These are phyloP conservation scores for Eilema griseolum DNA, from an alignment of 2,888 invertebrate species.

Conservation along the genomic window DNA sequence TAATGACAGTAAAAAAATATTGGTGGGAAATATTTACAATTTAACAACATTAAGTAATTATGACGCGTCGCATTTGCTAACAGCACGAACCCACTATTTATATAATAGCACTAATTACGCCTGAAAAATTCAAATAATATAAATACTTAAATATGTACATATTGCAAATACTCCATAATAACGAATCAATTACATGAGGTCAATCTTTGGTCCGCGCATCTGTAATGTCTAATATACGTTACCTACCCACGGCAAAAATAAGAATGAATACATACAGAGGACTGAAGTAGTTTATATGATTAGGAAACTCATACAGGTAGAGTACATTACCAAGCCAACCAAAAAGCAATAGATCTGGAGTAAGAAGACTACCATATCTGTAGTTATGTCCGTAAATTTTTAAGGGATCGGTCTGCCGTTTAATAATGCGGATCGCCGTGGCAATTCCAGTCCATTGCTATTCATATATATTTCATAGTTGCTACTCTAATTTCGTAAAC, in stretches of 20 bases:
- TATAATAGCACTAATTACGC: not conserved
- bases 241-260: too few species aligned
- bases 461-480: constrained; percentile 68
- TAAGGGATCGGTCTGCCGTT: constrained; percentile 64
- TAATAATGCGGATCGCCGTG: constrained; percentile 71
- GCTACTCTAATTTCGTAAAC: constrained; percentile 61
- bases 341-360: not conserved
- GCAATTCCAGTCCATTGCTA: constrained; percentile 46
- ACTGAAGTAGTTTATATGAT: not conserved
- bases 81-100: not conserved
- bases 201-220: too few species aligned
- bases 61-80: not conserved
- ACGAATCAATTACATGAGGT: not conserved
- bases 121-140: not conserved
- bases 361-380: not conserved
- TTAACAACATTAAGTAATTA: not conserved
- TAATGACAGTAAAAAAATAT: constrained; percentile 4
- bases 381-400: not conserved
- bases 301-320: not conserved
- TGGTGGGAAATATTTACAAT: constrained; percentile 4
- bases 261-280: not conserved
- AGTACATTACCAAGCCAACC: not conserved
- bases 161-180: too few species aligned
- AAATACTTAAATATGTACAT: not conserved
- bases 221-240: not conserved